Base-by-base conservation (phyloP, 37 sponge, comb jelly and placozoan species). In the Mnemiopsis leidyi region DNA sequence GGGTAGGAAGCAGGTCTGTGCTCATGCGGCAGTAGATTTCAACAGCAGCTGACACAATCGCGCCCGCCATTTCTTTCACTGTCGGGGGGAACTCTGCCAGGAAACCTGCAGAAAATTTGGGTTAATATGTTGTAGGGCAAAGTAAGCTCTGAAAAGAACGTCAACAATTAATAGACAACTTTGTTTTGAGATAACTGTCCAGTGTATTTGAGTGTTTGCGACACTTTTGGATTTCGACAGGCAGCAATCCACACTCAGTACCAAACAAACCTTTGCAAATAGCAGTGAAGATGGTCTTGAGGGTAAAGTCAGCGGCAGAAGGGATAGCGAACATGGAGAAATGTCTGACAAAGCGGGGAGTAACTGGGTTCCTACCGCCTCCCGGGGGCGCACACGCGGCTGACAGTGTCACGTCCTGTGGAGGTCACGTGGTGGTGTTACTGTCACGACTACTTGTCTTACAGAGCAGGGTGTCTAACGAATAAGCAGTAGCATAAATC, bases 301-400 rank as follows among this genome's bases (percentile, higher is more conserved):
- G 96, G 77, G 95, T 96, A 38, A 96, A 69, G 32, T 95, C 97
- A n/a, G 96, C 94, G 0, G 99, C 97, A 2, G 95, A 92, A 7
- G 97, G 97, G 30, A 98, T 92, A 67, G 95, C 93, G 93, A 98
- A 95, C 96, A 97, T 98, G 93, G 96, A 93, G 94, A 98, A 98
- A 94, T 98, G 99, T 37, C 99, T 92, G 37, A 98, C 68, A 76
- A 98, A 94, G n/a, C 99, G 94, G 1, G 99, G 96, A 30, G 99
- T 96, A 69, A 98, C 95, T 0, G 97, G 97, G 94, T 98, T 98
- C 32, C 99, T 95, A 38, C 99, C 99, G 29, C 99, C 99, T 36
- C 99, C 97, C 5, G 99, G 99, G 32, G 99, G 99, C 26, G 96
- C 99, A 95, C 99, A 98, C 1, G 97, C 99, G n/a, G 97, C 96